Percentiles rank a stretch among this genome's conserved stretches.
phyloP scores from a whole-genome alignment of 1,140 invertebrate species.

The Maconellicoccus hirsutus region DNA sequence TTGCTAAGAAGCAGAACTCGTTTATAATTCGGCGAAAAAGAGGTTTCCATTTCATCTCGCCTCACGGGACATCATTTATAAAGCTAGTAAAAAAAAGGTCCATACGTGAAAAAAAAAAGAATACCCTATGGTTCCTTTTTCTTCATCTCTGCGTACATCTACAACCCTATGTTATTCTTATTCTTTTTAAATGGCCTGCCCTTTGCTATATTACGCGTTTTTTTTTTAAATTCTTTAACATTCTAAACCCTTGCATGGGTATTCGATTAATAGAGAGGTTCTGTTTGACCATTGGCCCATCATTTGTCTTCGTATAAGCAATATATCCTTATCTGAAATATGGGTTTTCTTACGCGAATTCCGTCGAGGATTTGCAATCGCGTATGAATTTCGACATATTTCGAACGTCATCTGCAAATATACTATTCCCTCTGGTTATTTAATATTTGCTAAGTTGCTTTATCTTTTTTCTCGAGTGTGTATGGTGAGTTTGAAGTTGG shows the following conservation, averaged over 20 bases:
- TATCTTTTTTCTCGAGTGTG: background rate
- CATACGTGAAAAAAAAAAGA: conserved; percentile 4
- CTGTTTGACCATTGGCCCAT: conserved; percentile 16
- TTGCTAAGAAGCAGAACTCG: background rate
- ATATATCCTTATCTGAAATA: conserved; percentile 19
- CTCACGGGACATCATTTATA: conserved; percentile 20
- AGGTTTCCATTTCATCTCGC: conserved; percentile 13
- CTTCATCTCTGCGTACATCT: background rate
- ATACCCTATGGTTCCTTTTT: background rate
- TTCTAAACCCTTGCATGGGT: conserved; percentile 7
- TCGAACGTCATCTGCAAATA: background rate
- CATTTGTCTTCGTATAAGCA: conserved; percentile 18
- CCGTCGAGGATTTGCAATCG: background rate
- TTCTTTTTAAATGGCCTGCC: conserved; percentile 11
- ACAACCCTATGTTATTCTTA: background rate
- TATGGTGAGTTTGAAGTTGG: background rate
- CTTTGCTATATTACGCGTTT: background rate
- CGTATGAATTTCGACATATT: background rate
- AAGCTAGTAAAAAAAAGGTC: background rate
- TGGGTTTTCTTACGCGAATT: background rate
- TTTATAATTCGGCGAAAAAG: conserved; percentile 15
- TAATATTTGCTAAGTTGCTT: conserved; percentile 11
- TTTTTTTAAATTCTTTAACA: conserved; percentile 17
- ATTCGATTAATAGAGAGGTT: conserved; percentile 15
- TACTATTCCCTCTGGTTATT: conserved; percentile 17